Conservation (phyloP, 1,140 invertebrate species). For the Drosophila ogumai region DNA sequence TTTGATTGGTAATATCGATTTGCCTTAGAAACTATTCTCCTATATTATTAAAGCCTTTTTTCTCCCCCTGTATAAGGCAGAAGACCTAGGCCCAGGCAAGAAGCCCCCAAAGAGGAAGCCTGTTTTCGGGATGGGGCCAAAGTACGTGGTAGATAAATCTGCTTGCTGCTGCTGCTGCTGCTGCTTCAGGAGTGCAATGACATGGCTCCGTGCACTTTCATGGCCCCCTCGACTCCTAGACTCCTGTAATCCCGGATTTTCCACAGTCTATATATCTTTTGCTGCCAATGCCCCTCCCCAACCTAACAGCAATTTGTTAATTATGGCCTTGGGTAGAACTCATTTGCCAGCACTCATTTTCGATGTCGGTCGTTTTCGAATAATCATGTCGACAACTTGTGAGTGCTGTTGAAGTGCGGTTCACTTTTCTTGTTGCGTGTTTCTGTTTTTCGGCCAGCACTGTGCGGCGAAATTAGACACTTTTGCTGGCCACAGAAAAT, state of each 20-base stretch:
- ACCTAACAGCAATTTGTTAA: constrained; percentile 49
- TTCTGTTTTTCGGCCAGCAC: constrained; percentile 18
- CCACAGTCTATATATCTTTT: constrained; percentile 6
- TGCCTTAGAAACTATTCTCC: neutral
- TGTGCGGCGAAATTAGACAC: constrained; percentile 73
- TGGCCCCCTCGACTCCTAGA: constrained; percentile 10
- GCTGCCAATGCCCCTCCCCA: neutral
- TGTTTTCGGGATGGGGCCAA: constrained; percentile 73
- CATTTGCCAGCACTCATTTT: constrained; percentile 8
- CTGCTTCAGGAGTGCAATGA: constrained; percentile 66
- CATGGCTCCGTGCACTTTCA: constrained; percentile 50
- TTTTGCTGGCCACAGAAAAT: constrained; percentile 64
- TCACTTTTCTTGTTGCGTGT: constrained; percentile 14
- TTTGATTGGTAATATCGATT: neutral
- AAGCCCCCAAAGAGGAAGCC: constrained; percentile 66
- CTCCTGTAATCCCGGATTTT: neutral
- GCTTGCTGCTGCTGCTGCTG: constrained; percentile 12
- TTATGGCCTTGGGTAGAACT: constrained; percentile 64
- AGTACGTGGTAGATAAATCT: constrained; percentile 79
- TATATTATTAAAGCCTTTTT: neutral
- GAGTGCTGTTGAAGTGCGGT: constrained; percentile 30
- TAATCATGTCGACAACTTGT: constrained; percentile 46
- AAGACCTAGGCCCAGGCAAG: constrained; percentile 49
- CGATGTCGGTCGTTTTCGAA: constrained; percentile 16
- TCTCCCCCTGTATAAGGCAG: constrained; percentile 20